Evolutionary conservation across 2,797 vertebrate species (phyloP), one percentile per base, ranked within the genome.

Genomic region (Arvicola amphibius): DNA sequence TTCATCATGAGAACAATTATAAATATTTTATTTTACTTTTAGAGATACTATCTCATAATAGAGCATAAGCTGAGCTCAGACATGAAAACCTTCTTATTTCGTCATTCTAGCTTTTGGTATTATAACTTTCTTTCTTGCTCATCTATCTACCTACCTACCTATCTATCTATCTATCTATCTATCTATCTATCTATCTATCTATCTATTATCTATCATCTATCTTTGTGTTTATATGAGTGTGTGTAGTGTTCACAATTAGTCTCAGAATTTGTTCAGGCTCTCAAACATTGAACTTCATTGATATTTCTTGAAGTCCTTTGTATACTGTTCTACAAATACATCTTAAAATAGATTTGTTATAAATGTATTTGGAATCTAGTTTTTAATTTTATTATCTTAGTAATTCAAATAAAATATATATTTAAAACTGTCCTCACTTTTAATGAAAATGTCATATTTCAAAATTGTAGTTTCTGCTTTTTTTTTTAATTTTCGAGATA

Each of bases 311-410:
- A 84, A 76, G 23, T 9, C 19, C 37, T 43, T 10, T 83, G 1
- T 11, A 25, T n/a, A 17, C 53, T 51, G 0, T n/a, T 88, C 6
- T 71, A 53, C 29, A 48, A 78, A 17, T 12, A 32, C 13, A 51
- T 37, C 4, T 11, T 40, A 14, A 65, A 32, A 40, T 34, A 90
- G 21, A 46, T 11, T 1, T 65, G 6, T 92, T 96, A 76, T 37
- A 93, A 80, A 19, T 93, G n/a, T n/a, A 63, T 85, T 94, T 76
- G 59, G 37, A 83, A 94, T 95, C 67, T 40, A 94, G 63, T 88
- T 1, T 94, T 97, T 90, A 65, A 61, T 83, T 61, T 61, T 59
- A 81, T 81, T 92, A 29, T 16, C 86, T 81, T 83, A 9, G 2
- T 67, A 88, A 92, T 95, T 93, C 79, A 80, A n/a, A 83, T 16